Conservation (phyloP, 2,113 vertebrate species). For the Tragelaphus imberbis region DNA sequence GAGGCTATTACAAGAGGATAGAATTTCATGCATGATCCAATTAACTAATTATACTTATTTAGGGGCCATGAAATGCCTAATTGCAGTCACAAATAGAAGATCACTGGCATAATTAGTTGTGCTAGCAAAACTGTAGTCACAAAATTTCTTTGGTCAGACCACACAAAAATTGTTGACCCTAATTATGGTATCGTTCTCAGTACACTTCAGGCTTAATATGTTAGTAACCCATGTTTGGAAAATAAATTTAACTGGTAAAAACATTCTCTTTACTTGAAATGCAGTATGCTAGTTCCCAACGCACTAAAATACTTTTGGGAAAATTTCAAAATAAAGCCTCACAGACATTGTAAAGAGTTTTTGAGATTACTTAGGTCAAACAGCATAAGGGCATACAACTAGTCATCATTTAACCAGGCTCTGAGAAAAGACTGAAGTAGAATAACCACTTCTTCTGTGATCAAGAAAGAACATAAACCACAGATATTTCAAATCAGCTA, state of each 20-base stretch:
- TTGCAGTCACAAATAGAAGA: constrained; percentile 60
- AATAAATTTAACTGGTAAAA: constrained; percentile 48
- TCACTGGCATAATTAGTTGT: constrained; percentile 62
- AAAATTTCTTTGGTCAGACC: constrained; percentile 54
- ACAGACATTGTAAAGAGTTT: not conserved
- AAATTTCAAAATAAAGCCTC: constrained; percentile 30
- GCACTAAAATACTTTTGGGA: not conserved
- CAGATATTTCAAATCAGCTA: not conserved
- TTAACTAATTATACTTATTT: constrained; percentile 68
- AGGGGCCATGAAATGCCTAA: constrained; percentile 62
- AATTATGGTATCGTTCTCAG: constrained; percentile 42
- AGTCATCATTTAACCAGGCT: not conserved
- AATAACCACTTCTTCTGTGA: not conserved
- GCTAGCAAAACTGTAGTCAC: constrained; percentile 38
- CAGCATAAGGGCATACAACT: not conserved
- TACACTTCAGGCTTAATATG: constrained; percentile 17
- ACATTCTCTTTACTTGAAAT: constrained; percentile 27
- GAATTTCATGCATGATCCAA: constrained; percentile 66
- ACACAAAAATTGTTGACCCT: constrained; percentile 44
- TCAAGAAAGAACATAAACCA: constrained; percentile 7
- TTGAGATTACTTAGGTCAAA: not conserved
- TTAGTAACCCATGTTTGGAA: constrained; percentile 12
- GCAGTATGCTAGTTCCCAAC: not conserved
- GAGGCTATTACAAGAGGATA: constrained; percentile 56
- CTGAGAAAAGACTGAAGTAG: not conserved